A percentile compares a stretch with the other conserved stretches of the same genome.
phyloP scores from a whole-genome alignment of 2,888 invertebrate genomes.

The Folsomia candida region DNA sequence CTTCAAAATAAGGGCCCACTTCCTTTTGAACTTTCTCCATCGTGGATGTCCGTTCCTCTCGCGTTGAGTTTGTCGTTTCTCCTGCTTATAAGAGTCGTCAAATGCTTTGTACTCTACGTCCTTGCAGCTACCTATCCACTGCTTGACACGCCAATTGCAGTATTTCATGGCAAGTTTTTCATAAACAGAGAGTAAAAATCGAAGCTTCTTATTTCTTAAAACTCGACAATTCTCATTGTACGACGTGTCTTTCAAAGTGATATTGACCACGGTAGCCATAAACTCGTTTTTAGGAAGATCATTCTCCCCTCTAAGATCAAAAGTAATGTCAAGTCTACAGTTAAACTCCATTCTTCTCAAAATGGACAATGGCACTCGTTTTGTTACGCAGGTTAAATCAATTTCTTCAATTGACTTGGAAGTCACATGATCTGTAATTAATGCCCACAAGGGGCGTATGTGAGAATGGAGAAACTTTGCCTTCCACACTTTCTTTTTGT shows the following conservation, averaged over 20 bases:
- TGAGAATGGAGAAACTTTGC: not conserved
- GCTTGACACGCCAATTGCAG: not conserved
- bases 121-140: constrained; percentile 7
- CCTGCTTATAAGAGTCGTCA: constrained; percentile 1
- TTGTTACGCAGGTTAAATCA: not conserved
- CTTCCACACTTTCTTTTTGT: constrained; percentile 13
- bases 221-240: not conserved
- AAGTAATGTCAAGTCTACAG: not conserved
- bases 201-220: not conserved
- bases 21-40: constrained; percentile 8
- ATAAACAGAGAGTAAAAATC: constrained; percentile 7
- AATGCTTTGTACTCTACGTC: not conserved
- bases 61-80: not conserved
- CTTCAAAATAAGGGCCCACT: constrained; percentile 5
- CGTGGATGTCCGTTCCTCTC: constrained; percentile 3
- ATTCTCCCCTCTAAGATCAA: constrained; percentile 7
- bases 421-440: not conserved
- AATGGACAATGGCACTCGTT: not conserved
- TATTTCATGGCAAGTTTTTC: constrained; percentile 14
- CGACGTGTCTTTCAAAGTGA: not conserved
- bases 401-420: not conserved
- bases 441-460: not conserved
- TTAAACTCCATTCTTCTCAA: not conserved
- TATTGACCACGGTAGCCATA: not conserved
- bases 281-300: not conserved